Evolutionary conservation across 2,113 vertebrate species (phyloP).

Genomic region (Hemiprocne comata): DNA sequence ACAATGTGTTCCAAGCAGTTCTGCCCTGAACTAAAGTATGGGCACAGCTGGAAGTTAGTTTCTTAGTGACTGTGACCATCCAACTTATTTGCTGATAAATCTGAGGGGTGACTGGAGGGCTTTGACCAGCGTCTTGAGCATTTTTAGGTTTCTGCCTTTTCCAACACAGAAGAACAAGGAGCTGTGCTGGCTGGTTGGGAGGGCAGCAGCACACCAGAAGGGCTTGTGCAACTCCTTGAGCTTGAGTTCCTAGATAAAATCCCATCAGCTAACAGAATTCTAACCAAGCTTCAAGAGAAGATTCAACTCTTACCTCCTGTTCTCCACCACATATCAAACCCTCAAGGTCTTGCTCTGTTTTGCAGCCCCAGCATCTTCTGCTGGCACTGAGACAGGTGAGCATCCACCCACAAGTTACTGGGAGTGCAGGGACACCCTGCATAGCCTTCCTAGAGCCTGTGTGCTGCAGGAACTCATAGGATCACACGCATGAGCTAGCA

Average conservation of each 20-base stretch:
- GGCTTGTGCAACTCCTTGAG: not conserved
- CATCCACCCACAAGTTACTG: fast-evolving
- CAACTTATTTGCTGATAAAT: not conserved
- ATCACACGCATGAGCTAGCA: not conserved
- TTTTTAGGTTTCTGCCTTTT: not conserved
- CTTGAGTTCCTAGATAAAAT: not conserved
- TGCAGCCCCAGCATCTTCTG: not conserved
- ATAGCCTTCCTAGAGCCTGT: not conserved
- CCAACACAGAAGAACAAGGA: not conserved
- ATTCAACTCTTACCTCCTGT: not conserved
- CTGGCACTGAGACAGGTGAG: not conserved
- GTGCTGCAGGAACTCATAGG: not conserved
- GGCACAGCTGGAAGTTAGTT: not conserved
- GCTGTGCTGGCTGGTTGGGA: not conserved
- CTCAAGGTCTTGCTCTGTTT: not conserved
- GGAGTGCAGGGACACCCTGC: not conserved
- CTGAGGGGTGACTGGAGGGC: not conserved
- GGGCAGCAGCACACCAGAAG: not conserved
- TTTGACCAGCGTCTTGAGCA: fast-evolving
- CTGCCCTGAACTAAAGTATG: not conserved
- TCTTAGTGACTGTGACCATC: not conserved
- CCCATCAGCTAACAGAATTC: not conserved
- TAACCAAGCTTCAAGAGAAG: not conserved
- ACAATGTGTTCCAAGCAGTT: fast-evolving
- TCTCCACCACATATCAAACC: not conserved